Evolutionary conservation across 92 coral and sea anemone genomes (phyloP).

Genomic region (Blastomussa wellsi): DNA sequence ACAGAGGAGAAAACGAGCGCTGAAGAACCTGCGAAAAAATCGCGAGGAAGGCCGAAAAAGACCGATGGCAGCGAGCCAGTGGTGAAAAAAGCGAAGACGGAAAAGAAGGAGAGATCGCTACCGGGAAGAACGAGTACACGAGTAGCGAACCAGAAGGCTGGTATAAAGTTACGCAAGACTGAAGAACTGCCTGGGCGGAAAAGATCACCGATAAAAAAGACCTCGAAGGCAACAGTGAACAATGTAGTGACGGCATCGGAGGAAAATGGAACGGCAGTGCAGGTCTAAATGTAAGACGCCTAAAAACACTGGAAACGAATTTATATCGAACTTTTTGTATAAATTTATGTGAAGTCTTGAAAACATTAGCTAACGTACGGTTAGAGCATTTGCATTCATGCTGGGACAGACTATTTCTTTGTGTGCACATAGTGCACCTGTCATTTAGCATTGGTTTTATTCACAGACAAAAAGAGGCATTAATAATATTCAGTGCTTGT

Average conservation of each 20-base stretch:
- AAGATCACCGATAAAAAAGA: conserved; percentile 45
- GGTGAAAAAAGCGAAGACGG: conserved; percentile 63
- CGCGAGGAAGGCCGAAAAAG: conserved; percentile 70
- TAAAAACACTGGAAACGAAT: background rate
- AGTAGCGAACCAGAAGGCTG: conserved; percentile 72
- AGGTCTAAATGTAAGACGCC: background rate
- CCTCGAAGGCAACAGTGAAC: conserved; percentile 14
- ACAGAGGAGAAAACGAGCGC: conserved; percentile 23
- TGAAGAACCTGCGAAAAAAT: conserved; percentile 34
- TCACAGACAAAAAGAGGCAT: background rate
- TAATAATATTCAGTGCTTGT: background rate
- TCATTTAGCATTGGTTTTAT: background rate
- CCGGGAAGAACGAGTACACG: conserved; percentile 68
- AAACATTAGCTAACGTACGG: background rate
- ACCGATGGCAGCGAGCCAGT: conserved; percentile 59
- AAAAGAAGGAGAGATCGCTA: conserved; percentile 45
- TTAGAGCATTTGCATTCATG: background rate
- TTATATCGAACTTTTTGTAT: background rate
- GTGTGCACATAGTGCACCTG: background rate
- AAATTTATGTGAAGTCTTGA: background rate
- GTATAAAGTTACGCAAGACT: conserved; percentile 52
- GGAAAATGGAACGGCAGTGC: conserved; percentile 14
- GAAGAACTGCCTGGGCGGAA: conserved; percentile 34
- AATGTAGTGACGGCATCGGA: background rate
- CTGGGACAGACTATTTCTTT: background rate